Evolutionary conservation across 2,888 invertebrate genomes (phyloP), one percentile per base, ranked within the genome.

Genomic region (Parnassius mnemosyne): DNA sequence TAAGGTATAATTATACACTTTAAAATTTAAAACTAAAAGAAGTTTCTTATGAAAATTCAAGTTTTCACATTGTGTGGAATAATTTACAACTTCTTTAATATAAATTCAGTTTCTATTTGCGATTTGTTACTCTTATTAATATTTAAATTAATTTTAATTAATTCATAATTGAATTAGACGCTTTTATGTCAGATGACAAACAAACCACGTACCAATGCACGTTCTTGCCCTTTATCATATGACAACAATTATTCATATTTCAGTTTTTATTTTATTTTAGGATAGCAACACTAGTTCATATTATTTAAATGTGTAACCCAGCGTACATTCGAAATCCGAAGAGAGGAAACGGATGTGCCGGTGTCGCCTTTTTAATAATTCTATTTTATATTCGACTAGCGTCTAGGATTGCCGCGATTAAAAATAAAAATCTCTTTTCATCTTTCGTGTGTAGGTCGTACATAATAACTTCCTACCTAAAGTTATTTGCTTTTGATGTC

Each of bases 311-410:
- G 55, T 53, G 75, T 64, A 57, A 57, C 65, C 69, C 75, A 73
- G 72, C 72, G 60, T 67, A 61, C 69, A 68, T 71, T 71, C 64
- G 71, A 78, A 77, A 75, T 71, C 73, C 77, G 78, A 81, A 81
- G 80, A 83, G 78, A 85, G 88, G 87, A 89, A 89, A 74, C 89
- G 89, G 89, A 89, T 85, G 87, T 81, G 80, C 76, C 81, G 82
- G 82, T 82, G 83, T 86, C 84, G 80, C 75, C 77, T 81, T 84
- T 88, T 85, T 87, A 87, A 87, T 86, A 87, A 82, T 87, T 80
- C 79, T 75, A 78, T 83, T 87, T 86, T 83, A 84, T 83, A 86
- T 84, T 83, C 81, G 70, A 72, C 76, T 65, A 76, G 77, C 77
- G 81, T 78, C 80, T 75, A 71, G 72, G 74, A 76, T 78, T 78